Evolutionary conservation across 2,113 vertebrate species (phyloP).

Genomic region (Galbula dea): DNA sequence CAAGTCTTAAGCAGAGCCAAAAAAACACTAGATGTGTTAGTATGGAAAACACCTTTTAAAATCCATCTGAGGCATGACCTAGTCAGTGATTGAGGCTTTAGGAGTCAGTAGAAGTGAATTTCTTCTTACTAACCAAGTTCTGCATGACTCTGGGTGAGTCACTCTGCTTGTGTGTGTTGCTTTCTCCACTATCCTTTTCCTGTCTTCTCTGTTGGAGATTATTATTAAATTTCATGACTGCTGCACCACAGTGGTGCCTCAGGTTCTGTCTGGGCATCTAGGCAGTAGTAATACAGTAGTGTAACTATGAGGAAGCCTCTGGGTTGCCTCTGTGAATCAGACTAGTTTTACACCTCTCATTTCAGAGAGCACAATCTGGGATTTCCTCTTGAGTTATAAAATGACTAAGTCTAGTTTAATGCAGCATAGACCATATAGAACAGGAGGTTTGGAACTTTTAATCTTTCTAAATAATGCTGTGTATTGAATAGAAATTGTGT

Average conservation of each 20-base stretch:
- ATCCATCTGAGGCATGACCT: neutral
- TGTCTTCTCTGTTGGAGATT: neutral
- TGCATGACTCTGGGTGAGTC: neutral
- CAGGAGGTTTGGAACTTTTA: neutral
- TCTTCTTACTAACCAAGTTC: neutral
- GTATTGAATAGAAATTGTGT: neutral
- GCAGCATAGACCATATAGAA: neutral
- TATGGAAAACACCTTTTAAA: neutral
- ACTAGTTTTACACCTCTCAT: neutral
- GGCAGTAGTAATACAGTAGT: neutral
- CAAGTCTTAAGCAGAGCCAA: neutral
- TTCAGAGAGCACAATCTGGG: neutral
- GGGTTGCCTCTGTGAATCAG: neutral
- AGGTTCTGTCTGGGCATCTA: neutral
- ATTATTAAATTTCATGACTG: neutral
- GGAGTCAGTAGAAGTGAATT: neutral
- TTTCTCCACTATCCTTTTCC: slow-evolving; percentile 22
- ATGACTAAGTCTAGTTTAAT: neutral
- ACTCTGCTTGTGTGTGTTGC: neutral
- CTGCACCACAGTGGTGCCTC: neutral
- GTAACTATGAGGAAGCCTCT: neutral
- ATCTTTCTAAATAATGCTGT: neutral
- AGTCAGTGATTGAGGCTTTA: neutral
- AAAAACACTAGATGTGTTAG: neutral
- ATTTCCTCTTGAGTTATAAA: slow-evolving; percentile 12